Base-by-base conservation (phyloP, 2,113 vertebrate species). In the Himantopus leucocephalus region DNA sequence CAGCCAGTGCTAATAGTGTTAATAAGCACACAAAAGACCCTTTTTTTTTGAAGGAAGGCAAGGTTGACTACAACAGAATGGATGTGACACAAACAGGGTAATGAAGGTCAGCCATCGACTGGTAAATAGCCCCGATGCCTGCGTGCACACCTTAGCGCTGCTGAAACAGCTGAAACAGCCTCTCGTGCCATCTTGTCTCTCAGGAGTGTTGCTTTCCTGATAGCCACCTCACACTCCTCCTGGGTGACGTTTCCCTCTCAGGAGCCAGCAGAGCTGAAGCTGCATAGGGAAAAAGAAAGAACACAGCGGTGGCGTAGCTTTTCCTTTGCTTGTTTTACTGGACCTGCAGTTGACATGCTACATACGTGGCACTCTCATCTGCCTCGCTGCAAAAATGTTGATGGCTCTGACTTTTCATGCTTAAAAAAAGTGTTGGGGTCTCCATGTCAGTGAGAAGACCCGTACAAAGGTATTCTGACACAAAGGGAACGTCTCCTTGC, bases 1-100 rank as follows among this genome's bases (percentile, higher is more conserved):
- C 70, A 91, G 53, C 39, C 83, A 85, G 74, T 91, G 80, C 80
- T 97, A 94, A 92, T 91, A 96, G 62, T 96, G 94, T 97, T 96
- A 91, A 96, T 94, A 84, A 90, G 84, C 62, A 82, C 58, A 91
- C 89, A 95, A 94, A 92, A 87, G 89, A 76, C 62, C 64, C 34
- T 39, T 59, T 83, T 45, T 39, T 91, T 72, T 81, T 47, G 53
- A 52, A 87, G 73, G 62, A 50, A 82, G 24, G 39, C 27, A 37
- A 72, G 58, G 91, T 76, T 85, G 84, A 83, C 77, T 87, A 10
- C 47, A 72, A 9, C 53, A 84, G 76, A 89, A 62, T 34, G 41
- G 41, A 58, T 72, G 60, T 66, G 62, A 62, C 64, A 67, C 34
- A 79, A 58, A 66, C 16, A 80, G n/a, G 13, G 30, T 35, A 64